Base-by-base conservation (phyloP, 2,888 invertebrate species). In the Herminia tarsipennalis region DNA sequence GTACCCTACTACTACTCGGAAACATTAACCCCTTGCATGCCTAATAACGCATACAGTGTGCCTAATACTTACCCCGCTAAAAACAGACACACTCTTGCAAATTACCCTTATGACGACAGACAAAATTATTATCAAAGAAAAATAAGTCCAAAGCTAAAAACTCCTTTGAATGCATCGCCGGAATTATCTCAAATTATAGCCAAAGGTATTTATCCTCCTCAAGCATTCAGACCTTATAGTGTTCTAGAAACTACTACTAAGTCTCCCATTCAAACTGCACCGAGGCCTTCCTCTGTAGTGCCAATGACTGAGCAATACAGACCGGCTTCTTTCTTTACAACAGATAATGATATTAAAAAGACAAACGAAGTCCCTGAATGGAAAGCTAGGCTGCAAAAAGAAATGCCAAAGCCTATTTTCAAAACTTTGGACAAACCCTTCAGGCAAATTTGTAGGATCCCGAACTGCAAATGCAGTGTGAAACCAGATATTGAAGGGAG, bases 1-100 rank as follows among this genome's bases (percentile, higher is more conserved):
- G 87, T 89, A 28, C 91, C 91, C 33, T 91, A 91, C 53, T 91
- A 91, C 60, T 91, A 91, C 52, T 85, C 90, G 0, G 91, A 91
- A 78, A 91, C 90, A 24, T 48, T 88, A 66, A 81, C 82, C 14
- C 81, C 81, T 38, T 81, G 89, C 89, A 83, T 85, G 88, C 82
- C 88, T 66, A 88, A 88, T 51, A 89, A 89, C 36, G 68, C 81
- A 30, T 88, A 80, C 52, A 82, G 76, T 56, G 72, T 79, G 50
- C 80, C 86, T 46, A 84, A 78, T 50, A 61, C 61, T 51, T 39
- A 53, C 38, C 51, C 39, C 1, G 33, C 51, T 54, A 82, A 82
- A 67, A 83, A 85, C 43, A 78, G 88, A 55, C 86, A 89, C 39
- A 86, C 87, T 2, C 46, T 88, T 28, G 80, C 81, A 16, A 84